Base-by-base conservation (phyloP, 2,113 vertebrate genomes). In the Copsychus sechellarum region DNA sequence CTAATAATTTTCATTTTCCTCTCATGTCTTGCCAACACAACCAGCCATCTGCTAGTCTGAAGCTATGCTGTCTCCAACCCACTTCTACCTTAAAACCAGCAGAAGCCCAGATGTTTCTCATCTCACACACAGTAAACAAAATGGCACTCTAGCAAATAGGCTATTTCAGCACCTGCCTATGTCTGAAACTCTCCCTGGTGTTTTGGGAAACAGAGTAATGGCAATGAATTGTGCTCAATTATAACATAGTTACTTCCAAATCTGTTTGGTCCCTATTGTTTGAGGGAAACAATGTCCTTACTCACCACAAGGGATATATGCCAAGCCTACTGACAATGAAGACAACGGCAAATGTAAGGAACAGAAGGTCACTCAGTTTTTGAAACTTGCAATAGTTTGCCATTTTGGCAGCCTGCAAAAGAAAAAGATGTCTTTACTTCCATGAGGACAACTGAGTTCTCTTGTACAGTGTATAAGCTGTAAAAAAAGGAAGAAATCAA, bases 371-470 rank as follows among this genome's bases (percentile, higher is more conserved):
- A 97, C 99, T 99, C 91, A 99, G 96, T 97, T 98, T 99, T 98
- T 99, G 99, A 98, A 98, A 99, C 97, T 99, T 99, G 98, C 99
- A 99, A 62, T 99, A 99, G 97, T 99, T 99, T 96, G 99, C 98
- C 99, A 99, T 99, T 98, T 99, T 99, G 95, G 99, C 99, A 97
- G 99, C 99, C 99, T 99, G 92, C 29, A 97, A 98, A 98, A 96
- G 93, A 94, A 97, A 98, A 86, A 86, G 95, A 96, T 38, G 38
- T 74, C 72, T 96, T 96, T 83, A 96, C 72, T 96, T 92, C 87
- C 66, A 64, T 54, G 77, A 78, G 85, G 72, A 92, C 70, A 95
- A 86, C 76, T 56, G 57, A 89, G 70, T 82, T 88, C 69, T 95
- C 82, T 82, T 96, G 57, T 67, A 70, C 17, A 85, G 77, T 87